A percentile compares a stretch with the other conserved stretches of the same genome.
phyloP scores from a whole-genome alignment of 2,113 vertebrate species.

The Myrmecobius fasciatus region DNA sequence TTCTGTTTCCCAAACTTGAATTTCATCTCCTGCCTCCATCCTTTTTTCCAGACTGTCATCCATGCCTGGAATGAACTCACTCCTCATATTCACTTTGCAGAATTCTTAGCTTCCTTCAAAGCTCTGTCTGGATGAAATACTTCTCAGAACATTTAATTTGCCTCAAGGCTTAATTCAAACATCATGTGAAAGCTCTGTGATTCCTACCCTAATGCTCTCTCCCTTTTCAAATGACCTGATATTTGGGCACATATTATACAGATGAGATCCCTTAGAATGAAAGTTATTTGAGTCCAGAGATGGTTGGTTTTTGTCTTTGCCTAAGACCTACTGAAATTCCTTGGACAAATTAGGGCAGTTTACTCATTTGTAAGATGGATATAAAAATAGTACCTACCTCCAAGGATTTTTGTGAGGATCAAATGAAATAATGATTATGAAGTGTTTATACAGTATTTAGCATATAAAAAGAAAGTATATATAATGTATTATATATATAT shows the following conservation, averaged over 20 bases:
- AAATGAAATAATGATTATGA: background rate
- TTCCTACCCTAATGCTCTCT: background rate
- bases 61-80: background rate
- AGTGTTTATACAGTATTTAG: background rate
- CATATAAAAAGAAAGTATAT: too few relatives aligned
- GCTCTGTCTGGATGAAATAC: background rate
- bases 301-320: background rate
- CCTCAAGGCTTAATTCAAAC: background rate
- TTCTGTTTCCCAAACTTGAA: background rate
- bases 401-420: background rate
- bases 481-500: too few relatives aligned
- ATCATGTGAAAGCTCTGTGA: background rate
- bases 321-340: background rate
- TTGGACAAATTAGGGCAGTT: background rate
- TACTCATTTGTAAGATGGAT: background rate
- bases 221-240: background rate
- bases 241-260: background rate
- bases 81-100: background rate
- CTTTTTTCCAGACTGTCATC: background rate
- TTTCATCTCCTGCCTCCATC: background rate
- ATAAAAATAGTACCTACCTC: background rate
- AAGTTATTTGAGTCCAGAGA: background rate
- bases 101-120: background rate
- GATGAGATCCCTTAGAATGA: background rate
- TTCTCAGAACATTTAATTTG: background rate